Percentiles rank a stretch among this genome's conserved stretches.
phyloP scores from a whole-genome alignment of 2,888 invertebrate genomes.

The Diabrotica balteata region DNA sequence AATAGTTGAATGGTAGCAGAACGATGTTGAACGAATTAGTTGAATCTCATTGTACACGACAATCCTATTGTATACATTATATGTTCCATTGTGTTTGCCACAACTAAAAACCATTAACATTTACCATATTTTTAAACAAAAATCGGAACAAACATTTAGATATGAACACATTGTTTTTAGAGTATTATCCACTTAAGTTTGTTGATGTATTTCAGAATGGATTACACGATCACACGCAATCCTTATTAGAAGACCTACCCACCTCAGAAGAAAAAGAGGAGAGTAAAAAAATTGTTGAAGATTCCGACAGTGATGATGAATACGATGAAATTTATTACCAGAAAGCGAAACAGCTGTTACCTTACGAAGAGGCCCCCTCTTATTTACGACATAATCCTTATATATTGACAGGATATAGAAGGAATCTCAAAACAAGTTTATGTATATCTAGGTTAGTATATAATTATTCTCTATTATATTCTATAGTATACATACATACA shows the following conservation, averaged over 20 bases:
- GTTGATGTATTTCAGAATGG: constrained; percentile 24
- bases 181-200: not conserved
- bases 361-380: constrained; percentile 72
- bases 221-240: constrained; percentile 43
- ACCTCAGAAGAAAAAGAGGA: constrained; percentile 22
- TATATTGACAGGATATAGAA: constrained; percentile 85
- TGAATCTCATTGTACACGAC: too few relatives aligned
- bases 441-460: constrained; percentile 82
- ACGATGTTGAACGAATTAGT: too few relatives aligned
- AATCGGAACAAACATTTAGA: too few relatives aligned
- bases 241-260: constrained; percentile 43
- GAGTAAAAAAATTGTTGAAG: constrained; percentile 12
- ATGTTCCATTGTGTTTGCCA: too few relatives aligned
- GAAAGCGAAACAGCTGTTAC: constrained; percentile 54
- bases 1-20: too few relatives aligned
- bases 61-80: too few relatives aligned
- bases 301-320: constrained; percentile 22
- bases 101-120: too few relatives aligned
- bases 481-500: too few relatives aligned
- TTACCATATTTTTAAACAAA: too few relatives aligned
- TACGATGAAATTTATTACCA: constrained; percentile 44
- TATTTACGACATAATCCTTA: constrained; percentile 88
- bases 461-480: too few relatives aligned
- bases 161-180: too few relatives aligned
- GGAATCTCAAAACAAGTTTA: constrained; percentile 79